A percentile compares a stretch with the other conserved stretches of the same genome.
phyloP scores from a whole-genome alignment of 2,888 invertebrate species.

The Hyppa rectilinea region DNA sequence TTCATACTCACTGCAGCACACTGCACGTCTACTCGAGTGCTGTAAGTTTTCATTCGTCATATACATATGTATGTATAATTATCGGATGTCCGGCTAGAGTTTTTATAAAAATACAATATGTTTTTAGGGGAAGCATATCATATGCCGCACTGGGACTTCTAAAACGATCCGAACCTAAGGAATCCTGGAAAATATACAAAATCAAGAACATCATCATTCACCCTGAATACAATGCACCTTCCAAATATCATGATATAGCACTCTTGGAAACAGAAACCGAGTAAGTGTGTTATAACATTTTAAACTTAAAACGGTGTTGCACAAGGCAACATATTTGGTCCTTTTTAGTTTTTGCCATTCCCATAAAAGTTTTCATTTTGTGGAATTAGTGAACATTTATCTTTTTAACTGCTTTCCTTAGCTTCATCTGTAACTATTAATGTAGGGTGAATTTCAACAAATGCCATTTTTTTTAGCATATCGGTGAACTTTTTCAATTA shows the following conservation, averaged over 20 bases:
- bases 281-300: slow-evolving; percentile 35
- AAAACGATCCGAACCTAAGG: slow-evolving; percentile 50
- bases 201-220: slow-evolving; percentile 65
- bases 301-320: neutral
- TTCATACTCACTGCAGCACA: slow-evolving; percentile 79
- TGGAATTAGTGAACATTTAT: neutral
- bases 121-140: slow-evolving; percentile 55
- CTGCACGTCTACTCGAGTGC: slow-evolving; percentile 66
- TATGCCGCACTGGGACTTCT: slow-evolving; percentile 58
- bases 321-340: neutral
- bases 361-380: neutral
- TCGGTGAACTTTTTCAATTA: too few species aligned
- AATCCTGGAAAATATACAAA: slow-evolving; percentile 52
- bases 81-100: neutral
- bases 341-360: neutral
- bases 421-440: too few species aligned
- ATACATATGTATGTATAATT: neutral
- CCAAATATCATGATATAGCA: slow-evolving; percentile 77
- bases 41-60: slow-evolving; percentile 63
- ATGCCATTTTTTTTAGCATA: too few species aligned
- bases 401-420: too few species aligned
- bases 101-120: slow-evolving; percentile 10
- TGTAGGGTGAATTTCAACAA: too few species aligned
- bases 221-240: slow-evolving; percentile 70
- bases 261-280: slow-evolving; percentile 68